Conservation (phyloP, 2,888 invertebrate species). For the Plebejus anna region DNA sequence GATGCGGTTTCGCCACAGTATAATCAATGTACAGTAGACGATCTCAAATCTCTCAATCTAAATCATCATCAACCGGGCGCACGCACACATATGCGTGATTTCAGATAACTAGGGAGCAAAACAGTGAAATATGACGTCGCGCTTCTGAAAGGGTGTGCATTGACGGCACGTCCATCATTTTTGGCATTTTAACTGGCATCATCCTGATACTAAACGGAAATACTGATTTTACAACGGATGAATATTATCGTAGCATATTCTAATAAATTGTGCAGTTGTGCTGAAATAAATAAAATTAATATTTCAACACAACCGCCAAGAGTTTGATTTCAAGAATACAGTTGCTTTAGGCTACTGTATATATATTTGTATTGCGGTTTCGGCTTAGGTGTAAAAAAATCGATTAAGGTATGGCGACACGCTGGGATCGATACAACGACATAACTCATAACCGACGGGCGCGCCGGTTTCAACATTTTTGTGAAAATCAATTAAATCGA, state of each 20-base stretch:
- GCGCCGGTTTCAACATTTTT: conserved; percentile 68
- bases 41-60: background rate
- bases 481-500: conserved; percentile 75
- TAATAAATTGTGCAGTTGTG: too few relatives aligned
- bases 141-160: too few relatives aligned
- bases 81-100: background rate
- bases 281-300: too few relatives aligned
- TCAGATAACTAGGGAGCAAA: too few relatives aligned
- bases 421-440: conserved; percentile 76
- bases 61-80: background rate
- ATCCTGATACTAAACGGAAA: too few relatives aligned
- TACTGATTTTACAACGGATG: too few relatives aligned
- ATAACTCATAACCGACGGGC: conserved; percentile 74
- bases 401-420: conserved; percentile 77
- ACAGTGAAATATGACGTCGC: too few relatives aligned
- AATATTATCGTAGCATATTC: too few relatives aligned
- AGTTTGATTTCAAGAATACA: too few relatives aligned
- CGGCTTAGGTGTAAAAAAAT: conserved; percentile 76
- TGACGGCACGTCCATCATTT: too few relatives aligned
- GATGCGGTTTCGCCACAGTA: conserved; percentile 52
- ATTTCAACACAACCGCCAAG: too few relatives aligned
- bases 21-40: background rate
- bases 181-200: too few relatives aligned
- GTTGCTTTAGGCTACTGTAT: background rate
- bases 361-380: conserved; percentile 52